phyloP scores from a whole-genome alignment of 2,888 invertebrate genomes.

The Cerceris ruficornis region DNA sequence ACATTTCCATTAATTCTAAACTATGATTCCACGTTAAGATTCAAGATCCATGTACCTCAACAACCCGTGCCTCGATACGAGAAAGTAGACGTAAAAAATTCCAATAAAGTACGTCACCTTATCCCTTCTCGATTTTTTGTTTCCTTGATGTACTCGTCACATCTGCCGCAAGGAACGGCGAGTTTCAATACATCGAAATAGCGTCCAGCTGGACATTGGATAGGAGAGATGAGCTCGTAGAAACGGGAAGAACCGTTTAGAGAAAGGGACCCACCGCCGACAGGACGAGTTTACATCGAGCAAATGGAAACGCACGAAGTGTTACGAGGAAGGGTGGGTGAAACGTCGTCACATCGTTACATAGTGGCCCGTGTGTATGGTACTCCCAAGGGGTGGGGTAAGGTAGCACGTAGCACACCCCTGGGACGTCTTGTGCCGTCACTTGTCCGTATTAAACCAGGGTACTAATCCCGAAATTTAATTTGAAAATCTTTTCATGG shows the following conservation, averaged over 20 bases:
- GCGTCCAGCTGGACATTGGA: slow-evolving; percentile 27
- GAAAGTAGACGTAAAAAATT: too few species aligned
- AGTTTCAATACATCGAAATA: slow-evolving; percentile 10
- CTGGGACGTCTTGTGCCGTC: slow-evolving; percentile 79
- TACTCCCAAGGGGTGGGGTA: slow-evolving; percentile 70
- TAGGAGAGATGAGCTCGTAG: not conserved
- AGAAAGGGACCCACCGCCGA: slow-evolving; percentile 19
- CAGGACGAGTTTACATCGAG: slow-evolving; percentile 60
- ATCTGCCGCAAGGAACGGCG: slow-evolving; percentile 5
- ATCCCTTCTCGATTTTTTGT: too few species aligned
- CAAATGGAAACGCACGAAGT: slow-evolving; percentile 73
- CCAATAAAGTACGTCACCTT: too few species aligned
- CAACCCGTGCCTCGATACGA: too few species aligned
- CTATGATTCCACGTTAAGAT: too few species aligned
- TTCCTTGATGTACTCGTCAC: not conserved
- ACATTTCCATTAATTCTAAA: too few species aligned
- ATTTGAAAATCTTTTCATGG: slow-evolving; percentile 81
- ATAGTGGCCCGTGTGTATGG: slow-evolving; percentile 62
- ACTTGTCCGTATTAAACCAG: slow-evolving; percentile 79
- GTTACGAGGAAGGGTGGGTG: slow-evolving; percentile 62
- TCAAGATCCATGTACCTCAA: too few species aligned
- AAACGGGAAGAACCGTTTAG: slow-evolving; percentile 4
- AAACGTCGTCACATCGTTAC: slow-evolving; percentile 67
- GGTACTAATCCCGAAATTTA: slow-evolving; percentile 81
- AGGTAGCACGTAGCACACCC: slow-evolving; percentile 77